Conservation (phyloP, 2,113 vertebrate genomes). For the Reinhardtius hippoglossoides region DNA sequence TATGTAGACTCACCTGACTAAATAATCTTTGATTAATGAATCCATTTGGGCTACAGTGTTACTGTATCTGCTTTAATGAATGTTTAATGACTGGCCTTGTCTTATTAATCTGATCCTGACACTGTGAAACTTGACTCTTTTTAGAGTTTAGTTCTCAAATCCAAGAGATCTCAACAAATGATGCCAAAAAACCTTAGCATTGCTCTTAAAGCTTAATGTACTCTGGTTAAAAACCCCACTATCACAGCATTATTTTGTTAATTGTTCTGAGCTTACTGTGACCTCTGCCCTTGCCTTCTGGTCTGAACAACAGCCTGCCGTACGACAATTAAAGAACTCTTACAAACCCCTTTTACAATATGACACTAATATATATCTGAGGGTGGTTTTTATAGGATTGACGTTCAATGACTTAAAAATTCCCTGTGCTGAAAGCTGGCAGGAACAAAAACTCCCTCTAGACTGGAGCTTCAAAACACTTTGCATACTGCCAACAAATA, state of each 20-base stretch:
- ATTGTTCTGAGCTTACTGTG: conserved; percentile 4
- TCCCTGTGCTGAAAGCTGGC: background rate
- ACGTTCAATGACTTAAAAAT: background rate
- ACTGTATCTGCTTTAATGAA: conserved; percentile 45
- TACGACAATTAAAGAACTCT: background rate
- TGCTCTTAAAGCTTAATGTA: conserved; percentile 22
- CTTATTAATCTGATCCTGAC: conserved; percentile 20
- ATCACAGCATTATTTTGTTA: conserved; percentile 12
- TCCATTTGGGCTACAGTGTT: conserved; percentile 11
- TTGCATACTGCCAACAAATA: background rate
- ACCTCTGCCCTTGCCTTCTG: background rate
- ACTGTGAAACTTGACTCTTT: background rate
- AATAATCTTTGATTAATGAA: conserved; percentile 40
- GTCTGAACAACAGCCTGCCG: background rate
- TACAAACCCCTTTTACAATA: background rate
- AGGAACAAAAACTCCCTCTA: conserved; percentile 2
- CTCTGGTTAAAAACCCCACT: conserved; percentile 13
- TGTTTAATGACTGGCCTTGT: conserved; percentile 25
- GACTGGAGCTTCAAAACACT: background rate
- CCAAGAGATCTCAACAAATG: conserved; percentile 2
- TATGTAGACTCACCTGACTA: background rate
- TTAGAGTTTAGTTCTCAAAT: background rate
- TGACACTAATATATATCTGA: background rate
- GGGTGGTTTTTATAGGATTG: background rate
- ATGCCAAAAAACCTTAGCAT: conserved; percentile 1